Percentiles rank a stretch among this genome's conserved stretches.
phyloP scores from a whole-genome alignment of 2,113 vertebrate genomes.

The Sebastes schlegelii region DNA sequence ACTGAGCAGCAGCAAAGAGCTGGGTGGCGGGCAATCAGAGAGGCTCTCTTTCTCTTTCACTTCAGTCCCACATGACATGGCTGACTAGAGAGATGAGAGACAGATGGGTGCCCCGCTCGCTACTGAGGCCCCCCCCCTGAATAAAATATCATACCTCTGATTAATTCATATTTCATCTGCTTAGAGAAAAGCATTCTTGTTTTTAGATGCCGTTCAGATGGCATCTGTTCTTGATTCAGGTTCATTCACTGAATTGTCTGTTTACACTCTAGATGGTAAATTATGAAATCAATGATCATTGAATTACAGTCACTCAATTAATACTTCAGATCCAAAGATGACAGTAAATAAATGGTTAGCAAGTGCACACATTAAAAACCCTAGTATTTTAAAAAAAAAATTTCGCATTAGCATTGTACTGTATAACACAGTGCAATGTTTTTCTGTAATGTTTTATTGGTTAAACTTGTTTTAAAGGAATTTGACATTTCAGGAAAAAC shows the following conservation, averaged over 20 bases:
- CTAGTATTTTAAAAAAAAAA: neutral
- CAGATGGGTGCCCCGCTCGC: constrained; percentile 71
- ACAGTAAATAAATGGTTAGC: neutral
- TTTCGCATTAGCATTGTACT: neutral
- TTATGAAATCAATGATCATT: neutral
- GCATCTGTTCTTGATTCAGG: constrained; percentile 38
- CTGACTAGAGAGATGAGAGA: constrained; percentile 77
- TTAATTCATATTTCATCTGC: constrained; percentile 79
- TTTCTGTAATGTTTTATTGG: neutral
- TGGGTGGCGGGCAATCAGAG: constrained; percentile 70
- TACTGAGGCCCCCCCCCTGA: constrained; percentile 66
- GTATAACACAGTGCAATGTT: neutral
- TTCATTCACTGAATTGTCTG: constrained; percentile 6
- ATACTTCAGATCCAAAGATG: neutral
- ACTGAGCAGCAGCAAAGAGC: constrained; percentile 78
- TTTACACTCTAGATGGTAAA: constrained; percentile 9
- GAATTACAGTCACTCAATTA: neutral
- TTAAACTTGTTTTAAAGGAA: neutral
- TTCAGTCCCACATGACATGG: constrained; percentile 77
- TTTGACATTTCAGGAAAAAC: neutral
- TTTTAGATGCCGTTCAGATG: constrained; percentile 45
- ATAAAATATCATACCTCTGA: constrained; percentile 83
- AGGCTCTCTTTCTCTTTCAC: constrained; percentile 70
- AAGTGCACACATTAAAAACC: neutral
- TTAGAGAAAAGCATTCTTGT: constrained; percentile 54